These are phyloP conservation scores for Amphiduros pacificus DNA, from an alignment of 2,888 invertebrate genomes.

Conservation along the genomic window DNA sequence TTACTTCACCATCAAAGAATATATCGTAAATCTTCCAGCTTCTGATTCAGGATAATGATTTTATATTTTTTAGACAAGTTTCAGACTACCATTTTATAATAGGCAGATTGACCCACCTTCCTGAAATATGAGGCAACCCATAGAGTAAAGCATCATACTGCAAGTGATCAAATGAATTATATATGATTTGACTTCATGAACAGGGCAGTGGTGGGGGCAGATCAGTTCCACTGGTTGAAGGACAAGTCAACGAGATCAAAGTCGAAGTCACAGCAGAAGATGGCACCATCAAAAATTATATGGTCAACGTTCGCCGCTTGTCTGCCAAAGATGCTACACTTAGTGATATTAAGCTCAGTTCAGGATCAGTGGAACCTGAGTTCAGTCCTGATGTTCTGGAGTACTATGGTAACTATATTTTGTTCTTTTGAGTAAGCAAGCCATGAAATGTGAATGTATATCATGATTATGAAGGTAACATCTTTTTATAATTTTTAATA, in stretches of 20 bases:
- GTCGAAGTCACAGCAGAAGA: slow-evolving; percentile 58
- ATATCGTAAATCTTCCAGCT: no score
- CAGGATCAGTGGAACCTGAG: slow-evolving; percentile 42
- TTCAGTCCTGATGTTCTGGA: slow-evolving; percentile 39
- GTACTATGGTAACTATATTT: slow-evolving; percentile 45
- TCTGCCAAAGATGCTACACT: slow-evolving; percentile 56
- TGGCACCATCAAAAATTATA: slow-evolving; percentile 51
- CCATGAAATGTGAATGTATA: no score
- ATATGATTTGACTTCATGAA: not conserved
- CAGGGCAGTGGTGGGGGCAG: slow-evolving; percentile 50
- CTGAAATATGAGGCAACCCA: no score
- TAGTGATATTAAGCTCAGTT: slow-evolving; percentile 37
- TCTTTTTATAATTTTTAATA: no score
- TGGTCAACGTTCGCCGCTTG: slow-evolving; percentile 48
- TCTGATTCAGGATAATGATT: no score
- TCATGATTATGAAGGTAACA: no score
- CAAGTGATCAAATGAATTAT: not conserved
- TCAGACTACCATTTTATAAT: no score
- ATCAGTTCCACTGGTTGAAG: slow-evolving; percentile 50
- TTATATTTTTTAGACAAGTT: no score
- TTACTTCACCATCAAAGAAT: no score
- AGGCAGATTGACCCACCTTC: no score
- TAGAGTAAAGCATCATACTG: no score
- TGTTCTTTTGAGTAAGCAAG: no score
- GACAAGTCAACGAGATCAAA: slow-evolving; percentile 51